Evolutionary conservation across 2,113 vertebrate species (phyloP), one percentile per base, ranked within the genome.

Genomic region (Edolisoma coerulescens): DNA sequence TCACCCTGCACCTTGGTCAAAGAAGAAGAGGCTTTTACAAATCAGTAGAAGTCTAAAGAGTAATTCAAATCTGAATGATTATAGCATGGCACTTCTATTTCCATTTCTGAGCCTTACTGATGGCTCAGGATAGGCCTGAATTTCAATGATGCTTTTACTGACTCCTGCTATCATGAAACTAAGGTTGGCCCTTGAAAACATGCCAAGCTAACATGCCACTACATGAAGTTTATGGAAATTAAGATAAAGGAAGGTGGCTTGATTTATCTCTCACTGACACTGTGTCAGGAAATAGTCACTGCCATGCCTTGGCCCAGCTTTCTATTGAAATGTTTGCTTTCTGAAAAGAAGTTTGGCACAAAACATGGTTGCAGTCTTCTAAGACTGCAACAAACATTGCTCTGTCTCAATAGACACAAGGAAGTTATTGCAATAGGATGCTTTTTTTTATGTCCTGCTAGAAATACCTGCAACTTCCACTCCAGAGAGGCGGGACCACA

Each of bases 361-460:
- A 57, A 50, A 73, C 27, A 47, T 7, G 8, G 32, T 3, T 71
- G 21, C 0, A 0, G 19, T 60, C 59, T 64, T 77, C 7, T 19
- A 33, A 33, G 44, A 41, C 28, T 61, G 54, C 32, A 74, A 88
- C 42, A 32, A 85, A 54, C 10, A n/a, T 33, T 26, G 28, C 10
- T 6, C 21, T 42, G 42, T 47, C 30, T 76, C 54, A 50, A 18
- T 0, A 27, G 63, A 69, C 32, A 76, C 24, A 44, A 2, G 3
- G 19, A 90, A 86, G 19, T n/a, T 69, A 69, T 1, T 35, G 22
- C 15, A 86, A 26, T 1, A 33, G n/a, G 20, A 75, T 32, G 23
- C 24, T 39, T 54, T 67, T 67, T 89, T 82, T 47, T n/a, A 17
- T 15, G 19, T 61, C 21, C 39, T 42, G 19, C 21, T 81, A 70